Conservation (phyloP, 2,113 vertebrate species). For the Amphiprion percula region DNA sequence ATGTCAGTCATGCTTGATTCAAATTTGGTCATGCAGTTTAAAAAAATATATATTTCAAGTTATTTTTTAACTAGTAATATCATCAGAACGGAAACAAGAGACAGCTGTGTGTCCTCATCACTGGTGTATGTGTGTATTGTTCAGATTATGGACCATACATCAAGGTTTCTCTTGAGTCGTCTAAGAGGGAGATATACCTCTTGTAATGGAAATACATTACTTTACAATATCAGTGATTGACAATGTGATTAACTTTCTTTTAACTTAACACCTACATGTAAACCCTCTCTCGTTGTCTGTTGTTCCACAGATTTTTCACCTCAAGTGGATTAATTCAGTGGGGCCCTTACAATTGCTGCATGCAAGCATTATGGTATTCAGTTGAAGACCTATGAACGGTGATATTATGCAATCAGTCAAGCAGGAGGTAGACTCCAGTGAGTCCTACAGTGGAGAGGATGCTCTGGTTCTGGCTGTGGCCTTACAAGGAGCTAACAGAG, state of each 20-base stretch:
- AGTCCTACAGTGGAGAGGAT: constrained; percentile 86
- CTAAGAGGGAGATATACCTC: no score
- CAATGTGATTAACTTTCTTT: not conserved
- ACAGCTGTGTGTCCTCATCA: no score
- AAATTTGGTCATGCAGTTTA: no score
- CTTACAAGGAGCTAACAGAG: constrained; percentile 82
- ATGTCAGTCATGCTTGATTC: no score
- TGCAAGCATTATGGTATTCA: constrained; percentile 51
- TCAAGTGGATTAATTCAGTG: constrained; percentile 13
- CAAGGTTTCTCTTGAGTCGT: no score
- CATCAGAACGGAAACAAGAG: no score
- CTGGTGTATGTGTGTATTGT: no score
- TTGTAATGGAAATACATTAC: no score
- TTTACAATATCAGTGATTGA: no score
- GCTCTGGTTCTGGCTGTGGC: constrained; percentile 87
- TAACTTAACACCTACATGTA: not conserved
- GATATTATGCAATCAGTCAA: constrained; percentile 95
- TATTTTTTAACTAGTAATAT: no score
- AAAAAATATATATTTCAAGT: no score
- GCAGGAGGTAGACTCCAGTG: constrained; percentile 87
- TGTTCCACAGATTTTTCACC: constrained; percentile 59
- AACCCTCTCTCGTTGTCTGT: constrained; percentile 36
- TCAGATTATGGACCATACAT: no score
- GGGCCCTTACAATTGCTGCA: constrained; percentile 24
- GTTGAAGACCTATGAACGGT: constrained; percentile 58